Conservation (phyloP, 1,140 invertebrate species). For the Mylabris phalerata region DNA sequence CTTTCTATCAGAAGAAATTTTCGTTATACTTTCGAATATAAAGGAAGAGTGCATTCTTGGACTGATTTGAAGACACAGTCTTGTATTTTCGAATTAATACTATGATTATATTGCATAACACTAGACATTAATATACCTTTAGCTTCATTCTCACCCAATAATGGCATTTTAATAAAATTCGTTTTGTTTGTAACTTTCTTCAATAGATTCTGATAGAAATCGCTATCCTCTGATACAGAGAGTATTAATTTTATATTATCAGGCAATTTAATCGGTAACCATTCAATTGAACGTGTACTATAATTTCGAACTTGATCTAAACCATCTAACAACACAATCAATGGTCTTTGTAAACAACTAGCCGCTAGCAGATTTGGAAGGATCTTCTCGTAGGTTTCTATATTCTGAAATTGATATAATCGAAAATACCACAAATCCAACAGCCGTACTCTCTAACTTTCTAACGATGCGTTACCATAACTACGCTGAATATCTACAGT, state of each 20-base stretch:
- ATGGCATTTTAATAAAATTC: conserved; percentile 44
- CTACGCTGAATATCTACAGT: no score
- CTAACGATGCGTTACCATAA: not conserved
- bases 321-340: conserved; percentile 65
- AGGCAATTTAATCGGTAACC: conserved; percentile 62
- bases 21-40: conserved; percentile 55
- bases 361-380: conserved; percentile 48
- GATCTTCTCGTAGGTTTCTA: conserved; percentile 46
- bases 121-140: conserved; percentile 49
- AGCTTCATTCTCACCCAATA: conserved; percentile 46
- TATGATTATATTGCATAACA: conserved; percentile 56
- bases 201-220: conserved; percentile 44
- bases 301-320: conserved; percentile 56
- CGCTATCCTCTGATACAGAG: conserved; percentile 54
- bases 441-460: no score
- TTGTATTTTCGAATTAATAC: conserved; percentile 53
- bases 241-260: conserved; percentile 65
- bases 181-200: conserved; percentile 36
- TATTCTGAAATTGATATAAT: conserved; percentile 41
- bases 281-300: conserved; percentile 48
- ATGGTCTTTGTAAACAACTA: conserved; percentile 48
- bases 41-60: conserved; percentile 55
- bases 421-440: not conserved
- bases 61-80: conserved; percentile 52
- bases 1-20: no score